Percentiles rank a stretch among this genome's conserved stretches.
Conservation (phyloP, 2,888 invertebrate species). For the Caenorhabditis angaria region DNA sequence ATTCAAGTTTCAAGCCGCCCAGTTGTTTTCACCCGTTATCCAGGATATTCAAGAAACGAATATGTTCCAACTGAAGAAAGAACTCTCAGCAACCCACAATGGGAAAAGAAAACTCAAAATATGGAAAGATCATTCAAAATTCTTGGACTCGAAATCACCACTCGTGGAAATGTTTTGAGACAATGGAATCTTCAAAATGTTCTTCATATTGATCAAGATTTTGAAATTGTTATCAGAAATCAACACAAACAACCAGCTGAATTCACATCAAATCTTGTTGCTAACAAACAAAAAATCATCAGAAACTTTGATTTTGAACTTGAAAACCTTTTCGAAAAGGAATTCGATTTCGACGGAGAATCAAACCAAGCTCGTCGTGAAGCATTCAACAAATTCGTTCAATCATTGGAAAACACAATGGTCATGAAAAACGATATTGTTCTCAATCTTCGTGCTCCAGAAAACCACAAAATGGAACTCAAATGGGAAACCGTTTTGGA, state of each 20-base stretch:
- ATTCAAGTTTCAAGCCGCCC: constrained; percentile 53
- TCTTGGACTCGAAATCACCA: constrained; percentile 47
- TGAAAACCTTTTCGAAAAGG: constrained; percentile 44
- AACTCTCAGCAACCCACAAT: constrained; percentile 50
- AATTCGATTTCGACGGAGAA: constrained; percentile 31
- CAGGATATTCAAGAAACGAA: constrained; percentile 36
- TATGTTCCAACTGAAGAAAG: constrained; percentile 56
- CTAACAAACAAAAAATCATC: constrained; percentile 15
- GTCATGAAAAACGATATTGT: constrained; percentile 31
- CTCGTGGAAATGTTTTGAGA: constrained; percentile 49
- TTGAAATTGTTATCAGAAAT: constrained; percentile 50
- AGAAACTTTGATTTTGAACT: constrained; percentile 24
- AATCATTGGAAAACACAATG: constrained; percentile 26
- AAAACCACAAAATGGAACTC: constrained; percentile 6
- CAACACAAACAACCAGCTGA: constrained; percentile 34
- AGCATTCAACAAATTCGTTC: constrained; percentile 39
- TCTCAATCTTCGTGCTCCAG: constrained; percentile 33
- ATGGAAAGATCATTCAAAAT: constrained; percentile 32
- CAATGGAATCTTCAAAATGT: constrained; percentile 37
- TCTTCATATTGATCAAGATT: constrained; percentile 57
- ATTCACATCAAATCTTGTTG: constrained; percentile 24
- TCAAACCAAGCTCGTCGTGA: constrained; percentile 36
- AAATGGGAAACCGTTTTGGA: neutral
- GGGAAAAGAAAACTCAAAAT: constrained; percentile 40
- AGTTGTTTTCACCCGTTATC: constrained; percentile 51